These are phyloP conservation scores for Gnatocerus cornutus DNA, from an alignment of 2,888 invertebrate species.

Conservation along the genomic window DNA sequence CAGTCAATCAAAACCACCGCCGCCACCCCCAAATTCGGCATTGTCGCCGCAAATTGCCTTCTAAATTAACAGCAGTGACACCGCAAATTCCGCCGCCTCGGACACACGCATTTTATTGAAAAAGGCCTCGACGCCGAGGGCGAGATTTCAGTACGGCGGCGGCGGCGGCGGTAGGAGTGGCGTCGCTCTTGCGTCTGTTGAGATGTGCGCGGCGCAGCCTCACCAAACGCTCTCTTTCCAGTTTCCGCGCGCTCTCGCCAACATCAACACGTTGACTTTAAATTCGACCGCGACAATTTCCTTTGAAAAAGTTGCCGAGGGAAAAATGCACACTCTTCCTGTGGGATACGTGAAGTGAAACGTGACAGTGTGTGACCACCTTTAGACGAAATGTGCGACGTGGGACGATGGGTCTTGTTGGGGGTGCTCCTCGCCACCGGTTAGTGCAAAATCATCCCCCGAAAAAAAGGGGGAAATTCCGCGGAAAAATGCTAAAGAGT, in stretches of 20 bases:
- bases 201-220: slow-evolving; percentile 66
- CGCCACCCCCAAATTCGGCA: slow-evolving; percentile 16
- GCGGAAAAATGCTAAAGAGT: too few relatives aligned
- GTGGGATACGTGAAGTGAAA: slow-evolving; percentile 1
- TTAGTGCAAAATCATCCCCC: background rate
- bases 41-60: slow-evolving; percentile 53
- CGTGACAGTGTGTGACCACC: slow-evolving; percentile 6
- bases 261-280: slow-evolving; percentile 64
- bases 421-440: slow-evolving; percentile 18
- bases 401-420: slow-evolving; percentile 10
- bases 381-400: slow-evolving; percentile 19
- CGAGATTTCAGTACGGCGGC: slow-evolving; percentile 57
- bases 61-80: slow-evolving; percentile 53
- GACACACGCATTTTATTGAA: slow-evolving; percentile 56
- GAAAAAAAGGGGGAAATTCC: too few relatives aligned
- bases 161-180: slow-evolving; percentile 68
- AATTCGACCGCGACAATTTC: background rate
- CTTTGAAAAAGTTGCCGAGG: background rate
- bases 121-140: slow-evolving; percentile 58
- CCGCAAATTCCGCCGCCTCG: slow-evolving; percentile 54
- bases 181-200: slow-evolving; percentile 63
- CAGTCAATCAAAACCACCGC: slow-evolving; percentile 6
- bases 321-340: background rate
- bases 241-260: slow-evolving; percentile 68
- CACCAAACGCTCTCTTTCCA: slow-evolving; percentile 65